Evolutionary conservation across 2,113 vertebrate genomes (phyloP).

Genomic region (Ochotona curzoniae): DNA sequence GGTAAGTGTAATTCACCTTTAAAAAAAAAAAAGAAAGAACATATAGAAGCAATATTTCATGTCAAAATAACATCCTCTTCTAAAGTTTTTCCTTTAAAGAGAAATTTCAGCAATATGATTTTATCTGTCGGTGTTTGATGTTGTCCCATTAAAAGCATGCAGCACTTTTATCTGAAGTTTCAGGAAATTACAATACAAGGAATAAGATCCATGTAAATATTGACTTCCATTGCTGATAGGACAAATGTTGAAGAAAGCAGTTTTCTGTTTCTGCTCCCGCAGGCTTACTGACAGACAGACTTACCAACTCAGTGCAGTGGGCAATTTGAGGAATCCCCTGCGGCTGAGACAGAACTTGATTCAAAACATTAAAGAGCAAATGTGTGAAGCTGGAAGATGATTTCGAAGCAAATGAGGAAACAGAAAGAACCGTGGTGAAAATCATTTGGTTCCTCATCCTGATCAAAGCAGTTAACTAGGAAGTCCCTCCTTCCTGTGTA

Average conservation of each 20-base stretch:
- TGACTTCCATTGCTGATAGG: not conserved
- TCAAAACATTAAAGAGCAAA: not conserved
- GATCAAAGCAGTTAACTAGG: not conserved
- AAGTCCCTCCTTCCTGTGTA: not conserved
- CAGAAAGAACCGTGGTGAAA: not conserved
- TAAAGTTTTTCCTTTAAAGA: not conserved
- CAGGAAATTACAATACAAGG: slow-evolving; percentile 14
- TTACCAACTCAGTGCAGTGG: not conserved
- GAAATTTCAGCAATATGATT: not conserved
- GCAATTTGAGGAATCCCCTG: accelerated
- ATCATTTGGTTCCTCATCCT: not conserved
- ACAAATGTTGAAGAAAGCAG: not conserved
- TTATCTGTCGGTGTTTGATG: not conserved
- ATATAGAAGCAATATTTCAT: not conserved
- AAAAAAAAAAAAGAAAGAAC: too few relatives aligned
- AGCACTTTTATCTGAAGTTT: not conserved
- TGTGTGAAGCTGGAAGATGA: not conserved
- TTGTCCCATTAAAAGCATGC: not conserved
- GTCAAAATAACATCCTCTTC: not conserved
- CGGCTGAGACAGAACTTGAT: too few relatives aligned
- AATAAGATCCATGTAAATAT: not conserved
- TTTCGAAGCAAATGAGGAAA: not conserved
- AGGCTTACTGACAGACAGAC: not conserved
- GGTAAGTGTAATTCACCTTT: slow-evolving; percentile 42
- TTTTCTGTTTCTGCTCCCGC: not conserved